A percentile compares a stretch with the other conserved stretches of the same genome.
Conservation (phyloP, 2,888 invertebrate species). For the Conus canariensis region DNA sequence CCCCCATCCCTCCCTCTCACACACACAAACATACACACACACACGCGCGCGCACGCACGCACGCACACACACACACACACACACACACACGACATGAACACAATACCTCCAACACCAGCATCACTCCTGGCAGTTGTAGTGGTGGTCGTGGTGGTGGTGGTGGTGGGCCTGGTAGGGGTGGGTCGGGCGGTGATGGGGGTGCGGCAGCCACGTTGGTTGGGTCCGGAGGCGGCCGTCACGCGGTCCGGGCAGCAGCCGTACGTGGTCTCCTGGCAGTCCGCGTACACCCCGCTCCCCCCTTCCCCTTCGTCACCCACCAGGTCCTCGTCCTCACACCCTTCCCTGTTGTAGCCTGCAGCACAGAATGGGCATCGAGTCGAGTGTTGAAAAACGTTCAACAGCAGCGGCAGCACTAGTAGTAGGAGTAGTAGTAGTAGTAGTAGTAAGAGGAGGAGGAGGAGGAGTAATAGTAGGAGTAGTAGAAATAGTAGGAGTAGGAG, state of each 20-base stretch:
- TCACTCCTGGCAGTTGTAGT: neutral
- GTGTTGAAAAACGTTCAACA: no score
- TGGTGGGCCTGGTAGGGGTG: neutral
- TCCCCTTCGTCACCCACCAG: constrained; percentile 85
- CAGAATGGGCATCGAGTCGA: neutral
- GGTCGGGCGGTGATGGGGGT: constrained; percentile 17
- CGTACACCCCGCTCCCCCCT: constrained; percentile 81
- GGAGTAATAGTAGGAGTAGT: neutral
- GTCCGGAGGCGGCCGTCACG: constrained; percentile 83
- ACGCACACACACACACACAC: neutral
- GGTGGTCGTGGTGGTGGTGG: neutral
- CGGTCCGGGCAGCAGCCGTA: constrained; percentile 74
- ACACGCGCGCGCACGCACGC: no score
- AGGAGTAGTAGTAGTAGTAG: neutral
- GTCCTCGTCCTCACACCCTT: constrained; percentile 63
- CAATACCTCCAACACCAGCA: neutral
- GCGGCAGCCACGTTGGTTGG: constrained; percentile 66
- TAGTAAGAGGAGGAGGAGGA: no score
- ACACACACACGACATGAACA: neutral
- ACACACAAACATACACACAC: no score
- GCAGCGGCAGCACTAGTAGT: neutral
- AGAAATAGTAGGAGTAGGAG: no score
- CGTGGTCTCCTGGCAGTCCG: constrained; percentile 74
- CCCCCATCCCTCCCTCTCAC: neutral
- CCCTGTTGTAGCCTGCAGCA: neutral